Percentiles rank a stretch among this genome's conserved stretches.
phyloP scores from a whole-genome alignment of 2,888 invertebrate species.

The Megastigmus dorsalis region DNA sequence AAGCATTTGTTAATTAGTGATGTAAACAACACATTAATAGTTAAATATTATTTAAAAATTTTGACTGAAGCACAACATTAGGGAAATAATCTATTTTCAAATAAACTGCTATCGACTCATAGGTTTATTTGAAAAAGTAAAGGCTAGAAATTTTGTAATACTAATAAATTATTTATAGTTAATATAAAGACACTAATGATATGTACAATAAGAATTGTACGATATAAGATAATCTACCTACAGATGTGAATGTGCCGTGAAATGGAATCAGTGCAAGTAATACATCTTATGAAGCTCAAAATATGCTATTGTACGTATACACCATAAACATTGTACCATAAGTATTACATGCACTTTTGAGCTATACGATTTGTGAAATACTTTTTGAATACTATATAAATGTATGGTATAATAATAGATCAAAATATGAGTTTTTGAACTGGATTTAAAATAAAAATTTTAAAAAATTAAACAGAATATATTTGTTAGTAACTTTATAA shows the following conservation, averaged over 20 bases:
- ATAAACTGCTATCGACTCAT: neutral
- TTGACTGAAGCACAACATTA: neutral
- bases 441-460: constrained; percentile 39
- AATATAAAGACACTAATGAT: constrained; percentile 13
- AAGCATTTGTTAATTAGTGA: neutral
- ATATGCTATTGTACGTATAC: constrained; percentile 13
- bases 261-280: constrained; percentile 1
- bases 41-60: neutral
- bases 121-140: neutral
- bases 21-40: neutral
- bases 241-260: neutral
- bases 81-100: neutral
- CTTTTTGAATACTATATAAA: constrained; percentile 22
- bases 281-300: neutral
- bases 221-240: constrained; percentile 12
- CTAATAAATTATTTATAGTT: constrained; percentile 17
- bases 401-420: constrained; percentile 20
- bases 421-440: constrained; percentile 26
- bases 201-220: constrained; percentile 16
- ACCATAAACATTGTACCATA: constrained; percentile 3
- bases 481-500: no score
- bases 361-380: constrained; percentile 32
- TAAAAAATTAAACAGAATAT: constrained; percentile 16
- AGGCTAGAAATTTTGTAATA: neutral
- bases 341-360: constrained; percentile 22